Percentiles rank a stretch among this genome's conserved stretches.
Conservation (phyloP, 1,140 invertebrate species). For the Zaprionus nigranus region DNA sequence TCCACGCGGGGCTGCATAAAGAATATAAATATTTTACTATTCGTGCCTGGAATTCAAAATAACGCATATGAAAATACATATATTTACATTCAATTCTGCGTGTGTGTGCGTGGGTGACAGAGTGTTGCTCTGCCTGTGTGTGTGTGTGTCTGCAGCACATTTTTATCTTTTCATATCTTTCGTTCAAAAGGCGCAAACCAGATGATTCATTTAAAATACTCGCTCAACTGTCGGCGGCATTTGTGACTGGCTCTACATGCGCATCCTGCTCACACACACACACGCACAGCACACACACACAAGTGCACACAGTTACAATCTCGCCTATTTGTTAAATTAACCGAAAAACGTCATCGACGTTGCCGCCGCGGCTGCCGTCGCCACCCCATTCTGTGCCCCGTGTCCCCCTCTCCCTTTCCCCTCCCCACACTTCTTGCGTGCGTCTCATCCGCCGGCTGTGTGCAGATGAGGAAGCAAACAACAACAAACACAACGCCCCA, state of each 20-base stretch:
- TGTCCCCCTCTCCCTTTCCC: not conserved
- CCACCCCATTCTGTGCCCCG: not conserved
- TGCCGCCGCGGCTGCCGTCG: not conserved
- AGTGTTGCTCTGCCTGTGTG: conserved; percentile 30
- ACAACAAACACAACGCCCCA: conserved; percentile 33
- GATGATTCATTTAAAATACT: conserved; percentile 57
- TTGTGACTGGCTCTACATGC: conserved; percentile 24
- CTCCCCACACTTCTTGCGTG: not conserved
- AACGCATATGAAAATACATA: conserved; percentile 61
- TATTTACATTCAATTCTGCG: conserved; percentile 46
- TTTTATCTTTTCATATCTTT: conserved; percentile 59
- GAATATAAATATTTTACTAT: conserved; percentile 55
- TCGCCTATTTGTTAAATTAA: conserved; percentile 69
- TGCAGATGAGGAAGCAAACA: conserved; percentile 24
- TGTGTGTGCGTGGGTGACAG: conserved; percentile 34
- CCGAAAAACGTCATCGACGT: conserved; percentile 41
- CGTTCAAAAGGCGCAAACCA: conserved; percentile 51
- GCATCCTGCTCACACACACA: conserved; percentile 47
- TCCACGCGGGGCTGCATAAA: conserved; percentile 34
- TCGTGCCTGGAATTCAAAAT: conserved; percentile 65
- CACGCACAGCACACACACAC: not conserved
- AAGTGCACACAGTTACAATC: not conserved
- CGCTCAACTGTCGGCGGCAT: conserved; percentile 35
- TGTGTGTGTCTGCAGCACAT: conserved; percentile 40
- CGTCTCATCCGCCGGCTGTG: conserved; percentile 19